Conservation (phyloP, 2,888 invertebrate genomes). For the Pterostichus madidus region DNA sequence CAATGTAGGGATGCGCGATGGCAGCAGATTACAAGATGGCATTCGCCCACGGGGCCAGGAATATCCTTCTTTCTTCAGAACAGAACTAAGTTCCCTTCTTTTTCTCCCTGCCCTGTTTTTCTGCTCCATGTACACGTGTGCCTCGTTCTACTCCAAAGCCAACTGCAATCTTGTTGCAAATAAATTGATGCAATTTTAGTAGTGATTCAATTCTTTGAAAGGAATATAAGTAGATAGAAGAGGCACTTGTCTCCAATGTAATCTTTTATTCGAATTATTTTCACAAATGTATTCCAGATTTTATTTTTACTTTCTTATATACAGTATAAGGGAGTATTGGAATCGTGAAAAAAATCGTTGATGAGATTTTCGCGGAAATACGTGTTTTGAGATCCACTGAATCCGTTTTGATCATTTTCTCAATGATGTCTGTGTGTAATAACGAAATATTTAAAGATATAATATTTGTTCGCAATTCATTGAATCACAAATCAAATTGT, state of each 20-base stretch:
- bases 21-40: slow-evolving; percentile 15
- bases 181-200: slow-evolving; percentile 49
- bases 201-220: not conserved
- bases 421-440: no score
- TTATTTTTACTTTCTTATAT: no score
- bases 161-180: slow-evolving; percentile 40
- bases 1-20: not conserved
- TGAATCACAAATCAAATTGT: slow-evolving; percentile 25
- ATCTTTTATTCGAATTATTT: no score
- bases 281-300: no score
- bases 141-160: not conserved
- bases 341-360: no score
- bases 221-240: no score
- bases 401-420: no score
- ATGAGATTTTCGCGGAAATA: no score
- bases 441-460: no score
- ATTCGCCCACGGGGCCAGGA: not conserved
- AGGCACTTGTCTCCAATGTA: no score
- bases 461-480: not conserved
- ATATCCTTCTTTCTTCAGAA: slow-evolving; percentile 19
- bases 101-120: not conserved
- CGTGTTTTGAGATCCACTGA: no score
- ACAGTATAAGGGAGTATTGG: no score
- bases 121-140: not conserved
- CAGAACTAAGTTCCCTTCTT: not conserved